Conservation (phyloP, 2,113 vertebrate genomes). For the Ailuropoda melanoleuca region DNA sequence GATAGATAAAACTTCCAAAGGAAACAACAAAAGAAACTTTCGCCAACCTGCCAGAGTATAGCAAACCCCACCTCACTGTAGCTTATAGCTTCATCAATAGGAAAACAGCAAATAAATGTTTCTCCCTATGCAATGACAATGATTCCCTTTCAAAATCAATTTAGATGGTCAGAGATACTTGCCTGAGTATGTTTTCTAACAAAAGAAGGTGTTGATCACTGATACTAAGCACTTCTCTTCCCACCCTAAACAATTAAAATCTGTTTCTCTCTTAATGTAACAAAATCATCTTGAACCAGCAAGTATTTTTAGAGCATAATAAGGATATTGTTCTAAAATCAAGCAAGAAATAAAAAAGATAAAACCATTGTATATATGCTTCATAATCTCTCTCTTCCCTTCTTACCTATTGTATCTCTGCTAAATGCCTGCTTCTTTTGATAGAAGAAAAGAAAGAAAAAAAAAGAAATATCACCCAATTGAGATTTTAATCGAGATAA, state of each 20-base stretch:
- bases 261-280: neutral
- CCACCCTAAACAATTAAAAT: neutral
- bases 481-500: neutral
- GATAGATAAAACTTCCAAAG: neutral
- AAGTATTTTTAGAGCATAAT: neutral
- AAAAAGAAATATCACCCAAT: neutral
- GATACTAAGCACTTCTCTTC: neutral
- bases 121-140: neutral
- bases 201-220: neutral
- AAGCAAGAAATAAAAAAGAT: neutral
- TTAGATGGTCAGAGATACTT: neutral
- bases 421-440: neutral
- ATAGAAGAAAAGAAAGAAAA: neutral
- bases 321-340: neutral
- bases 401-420: neutral
- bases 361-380: neutral
- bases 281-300: neutral
- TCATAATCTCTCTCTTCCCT: neutral
- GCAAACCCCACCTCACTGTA: neutral
- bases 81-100: slow-evolving; percentile 1
- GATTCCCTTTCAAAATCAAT: neutral
- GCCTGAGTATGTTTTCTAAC: neutral
- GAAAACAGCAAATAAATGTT: neutral
- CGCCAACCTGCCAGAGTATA: neutral
- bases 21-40: neutral